Conservation (phyloP, 2,113 vertebrate species). For the Trogon melanurus region DNA sequence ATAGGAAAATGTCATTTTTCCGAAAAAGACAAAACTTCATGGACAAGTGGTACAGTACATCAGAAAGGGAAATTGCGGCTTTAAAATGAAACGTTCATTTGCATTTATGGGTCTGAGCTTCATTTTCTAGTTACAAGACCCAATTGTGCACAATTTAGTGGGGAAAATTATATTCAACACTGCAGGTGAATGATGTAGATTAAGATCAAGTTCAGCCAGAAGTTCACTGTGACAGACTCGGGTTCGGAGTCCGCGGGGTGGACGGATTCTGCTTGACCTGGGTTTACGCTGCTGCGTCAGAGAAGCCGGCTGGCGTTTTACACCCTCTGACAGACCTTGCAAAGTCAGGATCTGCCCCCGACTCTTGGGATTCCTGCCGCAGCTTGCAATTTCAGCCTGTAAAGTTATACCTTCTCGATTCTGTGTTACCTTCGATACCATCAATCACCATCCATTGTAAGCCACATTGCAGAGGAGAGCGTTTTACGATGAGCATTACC, state of each 20-base stretch:
- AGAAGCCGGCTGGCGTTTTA: background rate
- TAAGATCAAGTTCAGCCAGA: background rate
- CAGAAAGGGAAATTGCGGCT: conserved; percentile 29
- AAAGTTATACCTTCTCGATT: conserved; percentile 67
- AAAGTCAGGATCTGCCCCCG: background rate
- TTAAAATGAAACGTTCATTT: conserved; percentile 55
- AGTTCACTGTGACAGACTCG: background rate
- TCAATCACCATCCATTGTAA: conserved; percentile 75
- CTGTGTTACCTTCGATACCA: conserved; percentile 69
- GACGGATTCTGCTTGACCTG: background rate
- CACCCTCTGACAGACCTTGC: background rate
- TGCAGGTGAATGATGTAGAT: conserved; percentile 36
- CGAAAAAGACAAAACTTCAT: conserved; percentile 44
- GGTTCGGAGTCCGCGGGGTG: background rate
- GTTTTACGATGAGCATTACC: conserved; percentile 79
- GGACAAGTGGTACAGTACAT: conserved; percentile 34
- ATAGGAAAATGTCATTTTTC: conserved; percentile 48
- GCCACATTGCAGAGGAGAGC: conserved; percentile 71
- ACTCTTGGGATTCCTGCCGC: conserved; percentile 61
- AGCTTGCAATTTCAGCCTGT: conserved; percentile 56
- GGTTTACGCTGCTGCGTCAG: background rate
- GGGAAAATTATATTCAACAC: conserved; percentile 30
- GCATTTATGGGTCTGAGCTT: conserved; percentile 25
- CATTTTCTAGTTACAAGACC: conserved; percentile 16
- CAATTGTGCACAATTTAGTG: conserved; percentile 25